These are phyloP conservation scores for Temnothorax ravouxi DNA, from an alignment of 2,888 invertebrate genomes.

Conservation along the genomic window DNA sequence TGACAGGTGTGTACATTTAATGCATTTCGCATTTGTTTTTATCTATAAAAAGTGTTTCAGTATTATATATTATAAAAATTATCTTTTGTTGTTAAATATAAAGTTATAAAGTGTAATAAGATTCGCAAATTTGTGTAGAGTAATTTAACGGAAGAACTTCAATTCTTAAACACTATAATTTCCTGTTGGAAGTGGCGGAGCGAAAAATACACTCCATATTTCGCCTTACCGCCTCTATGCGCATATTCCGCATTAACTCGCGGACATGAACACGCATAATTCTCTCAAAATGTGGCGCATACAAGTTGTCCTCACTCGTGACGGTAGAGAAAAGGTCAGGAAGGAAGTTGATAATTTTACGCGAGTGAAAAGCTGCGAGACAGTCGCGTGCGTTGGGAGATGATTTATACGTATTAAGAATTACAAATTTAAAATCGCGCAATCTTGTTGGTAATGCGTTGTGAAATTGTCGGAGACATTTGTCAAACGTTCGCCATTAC, in stretches of 20 bases:
- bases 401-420: constrained; percentile 43
- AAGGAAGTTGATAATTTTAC: constrained; percentile 75
- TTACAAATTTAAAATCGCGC: constrained; percentile 40
- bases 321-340: constrained; percentile 72
- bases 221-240: constrained; percentile 69
- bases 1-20: neutral
- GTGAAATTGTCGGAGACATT: constrained; percentile 32
- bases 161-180: constrained; percentile 74
- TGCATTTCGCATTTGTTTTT: neutral
- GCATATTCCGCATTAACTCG: constrained; percentile 71
- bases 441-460: constrained; percentile 24
- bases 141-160: constrained; percentile 59
- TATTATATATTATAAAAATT: neutral
- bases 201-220: constrained; percentile 76
- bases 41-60: neutral
- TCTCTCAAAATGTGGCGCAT: constrained; percentile 74
- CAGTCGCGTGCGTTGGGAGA: neutral
- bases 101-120: neutral
- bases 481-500: neutral
- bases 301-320: constrained; percentile 71
- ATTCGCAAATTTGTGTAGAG: neutral
- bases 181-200: constrained; percentile 72
- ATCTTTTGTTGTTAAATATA: neutral
- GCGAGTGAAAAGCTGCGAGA: constrained; percentile 70
- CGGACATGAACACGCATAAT: constrained; percentile 74